Conservation (phyloP, 2,888 invertebrate species). For the Hirtodrosophila trivittata region DNA sequence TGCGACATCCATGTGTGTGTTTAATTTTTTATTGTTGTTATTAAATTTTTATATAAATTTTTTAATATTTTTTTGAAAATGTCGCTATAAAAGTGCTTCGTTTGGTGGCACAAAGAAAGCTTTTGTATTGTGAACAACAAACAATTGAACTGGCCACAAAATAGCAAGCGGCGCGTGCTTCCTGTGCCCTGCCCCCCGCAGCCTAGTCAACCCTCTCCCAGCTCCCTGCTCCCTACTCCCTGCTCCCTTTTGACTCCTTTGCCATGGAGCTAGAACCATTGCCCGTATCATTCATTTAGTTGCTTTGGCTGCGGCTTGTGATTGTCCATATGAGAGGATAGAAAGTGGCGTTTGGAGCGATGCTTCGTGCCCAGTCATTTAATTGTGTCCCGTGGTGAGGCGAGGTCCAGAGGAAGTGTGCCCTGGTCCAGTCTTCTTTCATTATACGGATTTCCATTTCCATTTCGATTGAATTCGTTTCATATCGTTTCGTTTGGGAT, state of each 20-base stretch:
- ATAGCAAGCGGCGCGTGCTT: neutral
- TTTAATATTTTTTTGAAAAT: constrained; percentile 16
- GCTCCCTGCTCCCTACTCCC: constrained; percentile 16
- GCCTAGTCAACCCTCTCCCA: neutral
- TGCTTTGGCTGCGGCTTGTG: constrained; percentile 7
- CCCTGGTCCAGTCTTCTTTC: constrained; percentile 26
- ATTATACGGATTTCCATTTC: constrained; percentile 37
- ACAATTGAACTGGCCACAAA: no score
- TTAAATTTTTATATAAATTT: neutral
- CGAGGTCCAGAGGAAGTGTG: neutral
- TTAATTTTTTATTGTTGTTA: constrained; percentile 20
- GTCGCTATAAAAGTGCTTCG: constrained; percentile 29
- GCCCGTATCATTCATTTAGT: neutral
- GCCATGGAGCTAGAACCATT: neutral
- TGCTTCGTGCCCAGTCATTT: constrained; percentile 55
- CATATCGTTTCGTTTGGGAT: constrained; percentile 14
- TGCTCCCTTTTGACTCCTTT: neutral
- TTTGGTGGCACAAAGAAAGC: constrained; percentile 42
- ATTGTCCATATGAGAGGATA: constrained; percentile 15
- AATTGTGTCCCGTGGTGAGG: constrained; percentile 56
- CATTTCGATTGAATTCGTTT: constrained; percentile 29
- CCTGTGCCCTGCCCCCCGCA: no score
- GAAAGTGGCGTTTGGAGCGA: constrained; percentile 9
- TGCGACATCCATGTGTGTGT: constrained; percentile 4
- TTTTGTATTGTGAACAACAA: neutral